A percentile compares a stretch with the other conserved stretches of the same genome.
Evolutionary conservation across 2,888 invertebrate genomes (phyloP).

Genomic region (Ophion costatus): DNA sequence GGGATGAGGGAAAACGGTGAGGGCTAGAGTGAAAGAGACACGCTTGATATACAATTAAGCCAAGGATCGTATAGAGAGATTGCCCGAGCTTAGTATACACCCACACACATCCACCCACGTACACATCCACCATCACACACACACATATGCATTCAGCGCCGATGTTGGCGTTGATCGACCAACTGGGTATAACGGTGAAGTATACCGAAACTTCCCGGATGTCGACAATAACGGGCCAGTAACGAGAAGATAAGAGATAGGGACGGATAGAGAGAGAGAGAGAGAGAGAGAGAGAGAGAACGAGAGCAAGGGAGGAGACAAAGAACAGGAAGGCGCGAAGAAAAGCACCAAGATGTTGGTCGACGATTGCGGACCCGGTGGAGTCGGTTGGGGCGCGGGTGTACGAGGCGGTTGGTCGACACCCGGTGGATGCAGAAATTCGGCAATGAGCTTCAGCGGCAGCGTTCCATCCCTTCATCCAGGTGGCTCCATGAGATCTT

Average conservation of each 20-base stretch:
- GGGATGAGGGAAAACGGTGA: background rate
- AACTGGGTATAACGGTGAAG: conserved; percentile 40
- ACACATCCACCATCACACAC: background rate
- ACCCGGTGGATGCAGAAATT: conserved; percentile 80
- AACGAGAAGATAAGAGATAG: conserved; percentile 35
- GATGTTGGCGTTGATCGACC: conserved; percentile 24
- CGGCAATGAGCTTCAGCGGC: conserved; percentile 81
- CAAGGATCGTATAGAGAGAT: conserved; percentile 32
- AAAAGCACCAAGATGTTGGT: conserved; percentile 76
- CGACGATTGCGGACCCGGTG: conserved; percentile 79
- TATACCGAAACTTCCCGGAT: conserved; percentile 51
- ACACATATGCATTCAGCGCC: background rate
- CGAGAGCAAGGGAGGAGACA: background rate
- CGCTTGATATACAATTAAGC: conserved; percentile 47
- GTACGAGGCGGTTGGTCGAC: conserved; percentile 80
- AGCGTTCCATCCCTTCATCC: conserved; percentile 82
- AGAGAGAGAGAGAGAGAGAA: background rate
- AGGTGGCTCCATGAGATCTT: conserved; percentile 79
- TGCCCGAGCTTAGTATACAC: background rate
- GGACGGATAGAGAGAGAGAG: conserved; percentile 19
- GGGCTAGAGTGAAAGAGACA: background rate
- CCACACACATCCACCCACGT: background rate
- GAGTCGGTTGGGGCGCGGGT: conserved; percentile 73
- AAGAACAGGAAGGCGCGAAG: background rate
- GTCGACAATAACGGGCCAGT: conserved; percentile 51